Conservation (phyloP, 2,797 vertebrate species). For the Bovichtus diacanthus region DNA sequence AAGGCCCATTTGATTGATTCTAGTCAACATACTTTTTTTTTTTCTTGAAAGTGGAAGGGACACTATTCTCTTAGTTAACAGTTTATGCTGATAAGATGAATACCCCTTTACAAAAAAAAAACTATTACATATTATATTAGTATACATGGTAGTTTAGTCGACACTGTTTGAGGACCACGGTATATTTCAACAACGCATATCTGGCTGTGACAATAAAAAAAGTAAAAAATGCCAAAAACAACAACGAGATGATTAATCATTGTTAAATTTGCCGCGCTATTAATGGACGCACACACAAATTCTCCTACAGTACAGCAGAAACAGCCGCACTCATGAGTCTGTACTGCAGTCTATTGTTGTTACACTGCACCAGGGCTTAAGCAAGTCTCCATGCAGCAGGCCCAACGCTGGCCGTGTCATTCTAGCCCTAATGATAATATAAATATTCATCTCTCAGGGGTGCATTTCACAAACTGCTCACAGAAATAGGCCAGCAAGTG, state of each 20-base stretch:
- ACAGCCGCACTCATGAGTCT: constrained; percentile 42
- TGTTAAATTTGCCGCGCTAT: constrained; percentile 9
- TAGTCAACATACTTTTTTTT: background rate
- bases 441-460: constrained; percentile 73
- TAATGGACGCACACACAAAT: constrained; percentile 10
- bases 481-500: constrained; percentile 71
- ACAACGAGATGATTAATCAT: constrained; percentile 9
- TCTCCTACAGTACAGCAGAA: constrained; percentile 45
- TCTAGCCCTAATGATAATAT: constrained; percentile 71
- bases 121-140: background rate
- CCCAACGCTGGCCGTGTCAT: constrained; percentile 49
- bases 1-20: background rate
- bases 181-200: background rate
- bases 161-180: background rate
- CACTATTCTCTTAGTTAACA: background rate
- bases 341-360: constrained; percentile 43
- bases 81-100: background rate
- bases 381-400: constrained; percentile 41
- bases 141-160: background rate
- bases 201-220: background rate
- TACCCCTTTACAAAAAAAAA: background rate
- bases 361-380: constrained; percentile 22
- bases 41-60: background rate
- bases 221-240: background rate
- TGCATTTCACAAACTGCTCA: constrained; percentile 70